A percentile compares a stretch with the other conserved stretches of the same genome.
phyloP scores from a whole-genome alignment of 2,113 vertebrate genomes.

The Butorides virescens region DNA sequence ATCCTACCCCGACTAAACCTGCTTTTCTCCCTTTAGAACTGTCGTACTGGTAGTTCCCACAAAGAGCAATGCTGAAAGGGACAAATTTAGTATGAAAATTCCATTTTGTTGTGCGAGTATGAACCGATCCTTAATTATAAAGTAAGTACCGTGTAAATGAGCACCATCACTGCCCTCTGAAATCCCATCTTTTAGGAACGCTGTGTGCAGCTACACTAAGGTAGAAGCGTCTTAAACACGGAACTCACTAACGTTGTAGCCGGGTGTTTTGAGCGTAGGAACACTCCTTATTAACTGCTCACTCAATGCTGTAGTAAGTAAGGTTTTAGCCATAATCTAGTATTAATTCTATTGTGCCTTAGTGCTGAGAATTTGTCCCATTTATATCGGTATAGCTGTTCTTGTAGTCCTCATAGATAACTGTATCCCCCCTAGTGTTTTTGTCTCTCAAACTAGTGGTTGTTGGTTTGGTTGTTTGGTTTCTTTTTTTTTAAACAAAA shows the following conservation, averaged over 20 bases:
- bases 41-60: not conserved
- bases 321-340: slow-evolving; percentile 48
- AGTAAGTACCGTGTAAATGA: not conserved
- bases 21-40: not conserved
- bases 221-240: not conserved
- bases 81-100: not conserved
- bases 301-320: slow-evolving; percentile 20
- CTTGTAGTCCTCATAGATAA: not conserved
- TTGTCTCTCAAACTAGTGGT: not conserved
- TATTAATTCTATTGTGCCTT: slow-evolving; percentile 64
- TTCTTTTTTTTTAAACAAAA: not conserved
- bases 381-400: not conserved
- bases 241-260: not conserved
- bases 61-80: not conserved
- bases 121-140: not conserved
- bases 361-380: slow-evolving; percentile 39
- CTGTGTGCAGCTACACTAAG: not conserved
- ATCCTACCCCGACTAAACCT: not conserved
- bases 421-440: not conserved
- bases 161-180: not conserved
- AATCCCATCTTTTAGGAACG: not conserved
- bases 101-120: not conserved
- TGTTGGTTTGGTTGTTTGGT: not conserved
- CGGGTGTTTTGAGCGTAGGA: not conserved
- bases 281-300: not conserved